Evolutionary conservation across 2,888 invertebrate genomes (phyloP).

Genomic region (Tachina grossa): DNA sequence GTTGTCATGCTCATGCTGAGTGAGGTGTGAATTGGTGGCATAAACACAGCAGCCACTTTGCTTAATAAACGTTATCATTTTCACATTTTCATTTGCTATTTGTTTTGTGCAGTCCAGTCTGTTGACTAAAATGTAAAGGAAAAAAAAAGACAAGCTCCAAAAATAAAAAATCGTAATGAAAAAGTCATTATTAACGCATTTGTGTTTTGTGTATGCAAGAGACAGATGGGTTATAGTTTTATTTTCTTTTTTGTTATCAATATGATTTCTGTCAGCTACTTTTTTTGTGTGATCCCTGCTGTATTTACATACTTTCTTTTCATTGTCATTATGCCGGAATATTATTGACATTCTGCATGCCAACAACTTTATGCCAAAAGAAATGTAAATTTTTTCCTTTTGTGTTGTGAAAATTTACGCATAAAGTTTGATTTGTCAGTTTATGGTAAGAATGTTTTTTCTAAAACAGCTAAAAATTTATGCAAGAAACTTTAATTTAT

Average conservation of each 20-base stretch:
- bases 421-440: conserved; percentile 51
- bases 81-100: conserved; percentile 60
- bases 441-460: conserved; percentile 8
- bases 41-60: conserved; percentile 10
- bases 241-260: conserved; percentile 49
- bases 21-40: conserved; percentile 36
- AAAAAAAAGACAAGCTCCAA: conserved; percentile 9
- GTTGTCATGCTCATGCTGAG: conserved; percentile 24
- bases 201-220: conserved; percentile 49
- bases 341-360: conserved; percentile 58
- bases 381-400: conserved; percentile 41
- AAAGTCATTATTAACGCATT: conserved; percentile 73
- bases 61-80: conserved; percentile 70
- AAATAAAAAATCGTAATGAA: conserved; percentile 32
- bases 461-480: conserved; percentile 2
- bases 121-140: conserved; percentile 10
- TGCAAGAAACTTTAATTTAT: conserved; percentile 18
- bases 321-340: conserved; percentile 49
- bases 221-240: conserved; percentile 71
- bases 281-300: conserved; percentile 11
- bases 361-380: conserved; percentile 26
- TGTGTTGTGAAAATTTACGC: conserved; percentile 28
- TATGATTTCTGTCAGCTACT: conserved; percentile 45
- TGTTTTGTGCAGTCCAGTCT: conserved; percentile 62
- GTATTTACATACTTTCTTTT: conserved; percentile 58